Conservation (phyloP, 1,140 invertebrate genomes). For the Sarcophaga bullata region DNA sequence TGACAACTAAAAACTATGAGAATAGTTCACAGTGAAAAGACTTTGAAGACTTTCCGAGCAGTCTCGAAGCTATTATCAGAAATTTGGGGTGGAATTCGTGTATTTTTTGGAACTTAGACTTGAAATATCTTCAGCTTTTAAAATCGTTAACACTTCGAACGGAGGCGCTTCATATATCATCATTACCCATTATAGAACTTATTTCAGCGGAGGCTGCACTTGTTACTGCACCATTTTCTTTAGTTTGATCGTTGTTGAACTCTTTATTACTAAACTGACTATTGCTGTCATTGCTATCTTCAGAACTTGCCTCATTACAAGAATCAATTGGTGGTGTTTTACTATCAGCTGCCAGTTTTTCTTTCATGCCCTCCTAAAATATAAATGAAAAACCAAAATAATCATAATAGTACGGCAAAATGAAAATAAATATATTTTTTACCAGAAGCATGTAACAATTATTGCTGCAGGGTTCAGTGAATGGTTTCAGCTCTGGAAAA, state of each 20-base stretch:
- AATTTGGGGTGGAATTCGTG: no score
- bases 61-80: no score
- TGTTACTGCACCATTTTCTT: constrained; percentile 59
- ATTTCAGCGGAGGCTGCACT: constrained; percentile 59
- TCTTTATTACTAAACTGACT: constrained; percentile 66
- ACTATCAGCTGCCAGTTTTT: constrained; percentile 79
- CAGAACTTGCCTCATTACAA: constrained; percentile 91
- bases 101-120: no score
- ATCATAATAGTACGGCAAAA: neutral
- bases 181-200: constrained; percentile 61
- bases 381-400: constrained; percentile 33
- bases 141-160: no score
- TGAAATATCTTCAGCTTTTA: no score
- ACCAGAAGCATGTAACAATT: constrained; percentile 92
- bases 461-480: constrained; percentile 85
- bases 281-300: constrained; percentile 92
- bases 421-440: constrained; percentile 52
- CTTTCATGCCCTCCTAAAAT: constrained; percentile 81
- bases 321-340: constrained; percentile 83
- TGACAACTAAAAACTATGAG: no score
- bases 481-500: constrained; percentile 87
- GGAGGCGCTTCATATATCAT: no score
- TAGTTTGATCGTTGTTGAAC: constrained; percentile 58
- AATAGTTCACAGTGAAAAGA: no score
- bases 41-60: no score